Evolutionary conservation across 2,888 invertebrate species (phyloP), one percentile per base, ranked within the genome.

Genomic region (Fragum fragum): DNA sequence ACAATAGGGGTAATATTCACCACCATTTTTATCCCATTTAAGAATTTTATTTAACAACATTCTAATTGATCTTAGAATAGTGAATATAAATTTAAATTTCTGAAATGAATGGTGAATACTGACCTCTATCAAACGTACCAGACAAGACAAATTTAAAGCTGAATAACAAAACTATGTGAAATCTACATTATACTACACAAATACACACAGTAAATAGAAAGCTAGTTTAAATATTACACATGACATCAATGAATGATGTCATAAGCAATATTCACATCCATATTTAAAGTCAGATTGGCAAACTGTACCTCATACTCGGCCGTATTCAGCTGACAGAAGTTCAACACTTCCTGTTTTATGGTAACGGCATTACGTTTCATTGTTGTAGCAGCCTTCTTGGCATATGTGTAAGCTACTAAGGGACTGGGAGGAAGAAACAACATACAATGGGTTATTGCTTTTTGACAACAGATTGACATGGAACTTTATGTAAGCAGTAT

Each of bases 381-480:
- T 28, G 89, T 87, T 29, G 83, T 85, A 94, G 95, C 96, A 93
- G 96, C 96, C 70, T 83, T 87, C 89, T 91, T 86, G 55, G 86
- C 86, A 78, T 66, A 85, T 26, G 83, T 86, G 79, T 83, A 83
- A 66, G 82, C 81, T 78, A 84, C 77, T 76, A 85, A 79, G 16
- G 81, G 85, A 78, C 85, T 85, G 57, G 28, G 59, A 61, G 26
- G 39, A 39, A 61, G 18, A 61, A 28, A 61, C 32, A 57, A 57
- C 32, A 36, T 36, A 36, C 9, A 36, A 36, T 36, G 32, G 32
- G 32, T 36, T 36, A 36, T 36, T 36, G 32, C 32, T 36, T 3
- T 36, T 36, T 6, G 32, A 36, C 5, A 36, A 36, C 32, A 36
- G 32, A 36, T 36, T 36, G 32, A 36, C 32, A 36, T 36, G 32